Base-by-base conservation (phyloP, 1,140 invertebrate species). In the Bombyx mandarina region DNA sequence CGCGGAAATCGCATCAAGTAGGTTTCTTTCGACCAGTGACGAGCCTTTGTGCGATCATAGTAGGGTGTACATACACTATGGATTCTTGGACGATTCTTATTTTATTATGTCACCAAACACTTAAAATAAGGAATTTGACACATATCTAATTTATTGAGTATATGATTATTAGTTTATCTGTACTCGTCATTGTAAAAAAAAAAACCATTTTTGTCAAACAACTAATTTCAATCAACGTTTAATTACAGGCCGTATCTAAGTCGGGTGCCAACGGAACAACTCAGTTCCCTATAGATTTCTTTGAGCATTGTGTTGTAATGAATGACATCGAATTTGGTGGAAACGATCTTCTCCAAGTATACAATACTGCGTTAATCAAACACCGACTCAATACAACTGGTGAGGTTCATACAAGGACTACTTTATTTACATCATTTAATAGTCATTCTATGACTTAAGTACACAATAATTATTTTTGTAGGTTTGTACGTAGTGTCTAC, bases 281-380 rank as follows among this genome's bases (percentile, higher is more conserved):
- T 1, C 89, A 91, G 9, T 99, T 99, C 76, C 96, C 97, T 0
- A 93, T 98, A 26, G 98, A 99, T 77, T 99, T 98, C 88, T 99
- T 99, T 82, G 98, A 99, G 83, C 95, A 98, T 75, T 98, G 97
- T 79, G 93, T 94, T 58, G 90, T 92, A 7, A 92, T 98, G 90
- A 94, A 93, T 69, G 97, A 99, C 67, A 93, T 99, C 1, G 98
- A 99, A 80, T 98, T 96, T 79, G 97, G 97, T 26, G 98, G 98
- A 2, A 97, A 97, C 82, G 98, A 99, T 88, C 82, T 99, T 1
- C 84, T 99, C 0, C 97, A 99, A 88, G 94, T 99, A 47, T 99
- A 99, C 74, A 99, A 98, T 77, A 92, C 93, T 0, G 92, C 94
- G n/a, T 98, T 99, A 81, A 91, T 99, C 2, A 99, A 99, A 85